Evolutionary conservation across 2,888 invertebrate genomes (phyloP).

Genomic region (Dolichopus griseipennis): DNA sequence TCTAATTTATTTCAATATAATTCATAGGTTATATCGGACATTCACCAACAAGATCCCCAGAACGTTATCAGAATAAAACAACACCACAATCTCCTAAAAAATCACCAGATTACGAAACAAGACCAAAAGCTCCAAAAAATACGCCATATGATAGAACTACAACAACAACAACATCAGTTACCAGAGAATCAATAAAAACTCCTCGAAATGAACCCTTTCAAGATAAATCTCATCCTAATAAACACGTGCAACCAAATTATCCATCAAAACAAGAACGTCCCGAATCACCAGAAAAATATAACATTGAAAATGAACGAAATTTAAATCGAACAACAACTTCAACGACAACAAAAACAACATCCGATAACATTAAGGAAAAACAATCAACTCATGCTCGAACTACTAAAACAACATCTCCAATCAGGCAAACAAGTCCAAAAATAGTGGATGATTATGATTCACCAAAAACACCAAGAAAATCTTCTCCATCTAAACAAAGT

Average conservation of each 20-base stretch:
- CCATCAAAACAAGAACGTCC: neutral
- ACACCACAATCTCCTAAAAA: neutral
- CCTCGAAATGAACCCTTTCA: neutral
- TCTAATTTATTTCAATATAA: no score
- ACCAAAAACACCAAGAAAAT: neutral
- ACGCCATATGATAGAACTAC: neutral
- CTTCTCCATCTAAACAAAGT: neutral
- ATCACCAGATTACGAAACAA: neutral
- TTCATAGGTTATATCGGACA: neutral
- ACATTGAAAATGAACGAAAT: neutral
- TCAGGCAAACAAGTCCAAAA: neutral
- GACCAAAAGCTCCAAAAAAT: neutral
- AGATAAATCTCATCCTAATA: neutral
- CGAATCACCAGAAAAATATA: neutral
- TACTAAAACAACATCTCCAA: neutral
- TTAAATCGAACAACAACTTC: neutral
- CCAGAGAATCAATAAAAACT: neutral
- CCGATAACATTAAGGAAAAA: neutral
- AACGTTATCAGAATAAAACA: neutral
- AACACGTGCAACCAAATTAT: neutral
- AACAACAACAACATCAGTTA: neutral
- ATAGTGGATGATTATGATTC: neutral
- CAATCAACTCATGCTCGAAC: neutral
- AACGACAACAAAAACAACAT: neutral
- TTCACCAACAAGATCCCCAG: neutral